These are phyloP conservation scores for Baronia brevicornis DNA, from an alignment of 2,888 invertebrate species.

Conservation along the genomic window DNA sequence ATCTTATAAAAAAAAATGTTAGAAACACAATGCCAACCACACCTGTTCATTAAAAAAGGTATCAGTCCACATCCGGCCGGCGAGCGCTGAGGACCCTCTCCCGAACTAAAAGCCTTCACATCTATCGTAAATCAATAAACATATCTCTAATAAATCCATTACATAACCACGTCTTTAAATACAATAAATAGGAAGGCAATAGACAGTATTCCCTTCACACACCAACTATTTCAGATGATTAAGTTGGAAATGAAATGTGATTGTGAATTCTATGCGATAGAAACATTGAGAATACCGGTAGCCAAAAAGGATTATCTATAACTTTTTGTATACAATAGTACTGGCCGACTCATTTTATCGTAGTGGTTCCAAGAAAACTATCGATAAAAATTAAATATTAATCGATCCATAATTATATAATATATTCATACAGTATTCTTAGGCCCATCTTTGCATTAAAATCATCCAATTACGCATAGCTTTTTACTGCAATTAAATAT, in stretches of 20 bases:
- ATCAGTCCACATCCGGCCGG: slow-evolving; percentile 27
- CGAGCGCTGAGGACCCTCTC: slow-evolving; percentile 8
- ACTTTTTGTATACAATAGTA: slow-evolving; percentile 50
- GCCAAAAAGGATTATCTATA: slow-evolving; percentile 61
- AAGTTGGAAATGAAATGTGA: slow-evolving; percentile 7
- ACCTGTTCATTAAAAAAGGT: slow-evolving; percentile 21
- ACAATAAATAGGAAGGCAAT: too few relatives aligned
- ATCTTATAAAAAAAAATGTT: too few relatives aligned
- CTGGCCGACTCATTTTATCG: slow-evolving; percentile 18
- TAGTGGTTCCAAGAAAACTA: slow-evolving; percentile 15
- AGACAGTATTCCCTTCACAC: too few relatives aligned
- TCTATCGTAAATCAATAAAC: slow-evolving; percentile 45
- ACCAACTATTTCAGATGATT: slow-evolving; percentile 16
- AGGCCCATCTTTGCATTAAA: too few relatives aligned
- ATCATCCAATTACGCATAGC: too few relatives aligned
- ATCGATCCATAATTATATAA: too few relatives aligned
- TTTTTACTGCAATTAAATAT: too few relatives aligned
- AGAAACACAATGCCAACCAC: background rate
- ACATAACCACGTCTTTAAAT: too few relatives aligned
- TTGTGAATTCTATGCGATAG: slow-evolving; percentile 35
- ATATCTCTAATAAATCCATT: slow-evolving; percentile 55
- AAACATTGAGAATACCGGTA: slow-evolving; percentile 59
- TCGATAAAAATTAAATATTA: slow-evolving; percentile 19
- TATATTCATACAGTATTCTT: slow-evolving; percentile 13
- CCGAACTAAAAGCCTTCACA: slow-evolving; percentile 13